Conservation (phyloP, 2,797 vertebrate species). For the Hydrolagus colliei region DNA sequence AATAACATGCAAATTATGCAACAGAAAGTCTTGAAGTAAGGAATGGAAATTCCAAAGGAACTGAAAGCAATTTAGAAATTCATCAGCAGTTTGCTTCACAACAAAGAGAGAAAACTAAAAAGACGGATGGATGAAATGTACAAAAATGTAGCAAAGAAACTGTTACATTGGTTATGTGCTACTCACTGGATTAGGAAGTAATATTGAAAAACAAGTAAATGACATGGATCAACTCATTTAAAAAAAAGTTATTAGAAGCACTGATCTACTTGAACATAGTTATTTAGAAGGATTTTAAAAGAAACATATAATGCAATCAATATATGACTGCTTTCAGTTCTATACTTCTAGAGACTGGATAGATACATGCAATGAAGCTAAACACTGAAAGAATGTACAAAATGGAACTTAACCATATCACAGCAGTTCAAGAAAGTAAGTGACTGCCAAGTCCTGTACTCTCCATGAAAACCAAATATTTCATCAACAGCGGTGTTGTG, state of each 20-base stretch:
- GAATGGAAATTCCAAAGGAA: neutral
- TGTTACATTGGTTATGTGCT: neutral
- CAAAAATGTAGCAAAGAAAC: neutral
- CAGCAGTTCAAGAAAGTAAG: neutral
- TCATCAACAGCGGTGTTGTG: neutral
- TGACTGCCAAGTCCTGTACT: neutral
- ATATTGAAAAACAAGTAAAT: too few species aligned
- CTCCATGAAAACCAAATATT: neutral
- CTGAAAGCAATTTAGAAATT: constrained; percentile 3
- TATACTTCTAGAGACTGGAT: too few species aligned
- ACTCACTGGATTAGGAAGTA: too few species aligned
- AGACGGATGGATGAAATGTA: neutral
- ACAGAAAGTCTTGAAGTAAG: neutral
- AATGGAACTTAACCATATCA: neutral
- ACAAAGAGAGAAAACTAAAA: neutral
- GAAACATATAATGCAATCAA: neutral
- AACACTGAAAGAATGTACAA: neutral
- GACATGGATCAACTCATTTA: neutral
- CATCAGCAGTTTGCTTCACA: neutral
- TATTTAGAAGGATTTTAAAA: neutral
- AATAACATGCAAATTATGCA: neutral
- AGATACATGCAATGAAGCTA: too few species aligned
- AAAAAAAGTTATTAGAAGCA: neutral
- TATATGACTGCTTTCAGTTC: neutral
- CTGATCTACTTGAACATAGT: neutral